These are phyloP conservation scores for Cariama cristata DNA, from an alignment of 2,113 vertebrate species.

Conservation along the genomic window DNA sequence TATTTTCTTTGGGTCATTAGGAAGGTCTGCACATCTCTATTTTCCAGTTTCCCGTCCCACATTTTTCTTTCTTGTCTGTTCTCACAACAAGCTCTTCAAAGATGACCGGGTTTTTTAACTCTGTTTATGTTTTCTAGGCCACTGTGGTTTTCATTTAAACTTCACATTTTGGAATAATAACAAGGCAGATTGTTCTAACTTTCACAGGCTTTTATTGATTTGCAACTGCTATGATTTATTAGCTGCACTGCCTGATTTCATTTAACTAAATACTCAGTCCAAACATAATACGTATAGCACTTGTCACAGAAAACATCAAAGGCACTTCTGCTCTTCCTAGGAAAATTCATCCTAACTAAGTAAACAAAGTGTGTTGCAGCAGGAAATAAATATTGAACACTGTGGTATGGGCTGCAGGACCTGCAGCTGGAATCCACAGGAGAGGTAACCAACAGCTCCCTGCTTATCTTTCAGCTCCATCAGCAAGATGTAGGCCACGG, in stretches of 20 bases:
- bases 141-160: neutral
- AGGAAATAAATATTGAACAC: neutral
- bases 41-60: neutral
- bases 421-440: neutral
- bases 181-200: constrained; percentile 7
- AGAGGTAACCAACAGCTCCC: neutral
- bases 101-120: neutral
- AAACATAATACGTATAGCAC: neutral
- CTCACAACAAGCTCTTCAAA: neutral
- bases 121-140: neutral
- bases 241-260: neutral
- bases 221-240: constrained; percentile 47
- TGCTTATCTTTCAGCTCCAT: neutral
- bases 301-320: constrained; percentile 27
- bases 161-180: neutral
- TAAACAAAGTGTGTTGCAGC: neutral
- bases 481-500: neutral
- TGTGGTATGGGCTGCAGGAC: neutral
- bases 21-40: neutral
- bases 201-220: neutral
- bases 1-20: neutral
- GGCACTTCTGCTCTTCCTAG: neutral
- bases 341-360: constrained; percentile 10
- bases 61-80: constrained; percentile 1
- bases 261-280: constrained; percentile 13